Base-by-base conservation (phyloP, 1,140 invertebrate species). In the Drosophila neocordata region DNA sequence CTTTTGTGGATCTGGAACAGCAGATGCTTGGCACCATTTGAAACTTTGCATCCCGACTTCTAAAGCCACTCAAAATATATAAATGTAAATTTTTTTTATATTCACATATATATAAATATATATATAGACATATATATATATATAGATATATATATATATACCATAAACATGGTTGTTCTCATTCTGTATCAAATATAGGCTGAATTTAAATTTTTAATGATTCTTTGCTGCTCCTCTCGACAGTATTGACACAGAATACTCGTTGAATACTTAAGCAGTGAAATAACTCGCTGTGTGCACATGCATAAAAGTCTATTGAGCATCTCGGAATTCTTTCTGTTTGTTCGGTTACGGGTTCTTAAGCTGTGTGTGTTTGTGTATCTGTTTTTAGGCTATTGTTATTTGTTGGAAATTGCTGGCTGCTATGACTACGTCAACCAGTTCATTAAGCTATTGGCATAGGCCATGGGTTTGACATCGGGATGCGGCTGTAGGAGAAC, bases 381-480 rank as follows among this genome's bases (percentile, higher is more conserved):
- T 71, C 59, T 85, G 70, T 84, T 56, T 85, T 78, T 78, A 87
- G 41, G 81, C 82, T 87, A 81, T 75, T 85, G 66, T 73, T 77
- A 58, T 87, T 76, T 38, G 56, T 69, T 57, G 58, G 65, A 67
- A 63, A 75, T 53, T 75, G 56, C n/a, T 7, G 62, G 37, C 44
- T 59, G 20, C 38, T 62, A 74, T 84, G 80, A 89, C 85, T 91
- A 90, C 87, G 78, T 71, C 56, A 91, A 60, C 78, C 91, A 87
- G 64, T 84, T 91, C 91, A 92, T 92, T 57, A 97, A 90, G 76
- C 95, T 94, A 92, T 95, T 96, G 73, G 97, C 97, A 93, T 99
- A 99, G 38, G 95, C 96, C 98, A 99, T 99, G 62, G 98, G 97
- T 93, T 96, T 98, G 44, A 99, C 96, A 92, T 98, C 95, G n/a